Percentiles rank a stretch among this genome's conserved stretches.
phyloP scores from a whole-genome alignment of 92 coral and sea anemone species.

The Zoanthus gigantus region DNA sequence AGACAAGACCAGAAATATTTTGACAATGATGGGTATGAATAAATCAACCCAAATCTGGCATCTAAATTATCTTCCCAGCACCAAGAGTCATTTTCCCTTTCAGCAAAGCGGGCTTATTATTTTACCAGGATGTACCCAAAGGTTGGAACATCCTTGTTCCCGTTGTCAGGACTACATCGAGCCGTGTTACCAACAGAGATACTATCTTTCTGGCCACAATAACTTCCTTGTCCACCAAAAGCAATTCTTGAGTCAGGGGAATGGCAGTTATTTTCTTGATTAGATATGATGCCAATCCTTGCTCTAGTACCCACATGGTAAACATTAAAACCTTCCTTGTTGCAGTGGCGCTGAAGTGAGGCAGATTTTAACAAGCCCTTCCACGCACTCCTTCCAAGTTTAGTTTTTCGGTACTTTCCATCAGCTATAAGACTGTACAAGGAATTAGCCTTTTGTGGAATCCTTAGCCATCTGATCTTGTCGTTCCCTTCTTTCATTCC shows the following conservation, averaged over 20 bases:
- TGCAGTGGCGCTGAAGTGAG: not conserved
- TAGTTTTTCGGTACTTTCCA: not conserved
- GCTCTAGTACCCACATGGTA: not conserved
- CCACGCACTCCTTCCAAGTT: not conserved
- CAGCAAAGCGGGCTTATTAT: not conserved
- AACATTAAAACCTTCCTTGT: not conserved
- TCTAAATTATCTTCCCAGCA: not conserved
- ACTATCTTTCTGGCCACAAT: not conserved
- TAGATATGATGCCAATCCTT: not conserved
- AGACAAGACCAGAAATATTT: not conserved
- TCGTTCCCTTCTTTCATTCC: not conserved
- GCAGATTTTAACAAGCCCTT: not conserved
- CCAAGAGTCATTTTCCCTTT: not conserved
- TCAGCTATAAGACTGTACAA: not conserved
- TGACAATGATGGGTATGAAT: not conserved
- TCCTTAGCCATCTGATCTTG: not conserved
- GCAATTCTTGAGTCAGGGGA: not conserved
- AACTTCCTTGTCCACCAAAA: not conserved
- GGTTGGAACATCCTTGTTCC: not conserved
- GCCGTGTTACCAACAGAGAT: not conserved
- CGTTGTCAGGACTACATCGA: not conserved
- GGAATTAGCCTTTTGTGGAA: not conserved
- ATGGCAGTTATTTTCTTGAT: not conserved
- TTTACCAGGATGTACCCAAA: not conserved
- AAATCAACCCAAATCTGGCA: not conserved